Base-by-base conservation (phyloP, 2,888 invertebrate species). In the Athrips mouffetella region DNA sequence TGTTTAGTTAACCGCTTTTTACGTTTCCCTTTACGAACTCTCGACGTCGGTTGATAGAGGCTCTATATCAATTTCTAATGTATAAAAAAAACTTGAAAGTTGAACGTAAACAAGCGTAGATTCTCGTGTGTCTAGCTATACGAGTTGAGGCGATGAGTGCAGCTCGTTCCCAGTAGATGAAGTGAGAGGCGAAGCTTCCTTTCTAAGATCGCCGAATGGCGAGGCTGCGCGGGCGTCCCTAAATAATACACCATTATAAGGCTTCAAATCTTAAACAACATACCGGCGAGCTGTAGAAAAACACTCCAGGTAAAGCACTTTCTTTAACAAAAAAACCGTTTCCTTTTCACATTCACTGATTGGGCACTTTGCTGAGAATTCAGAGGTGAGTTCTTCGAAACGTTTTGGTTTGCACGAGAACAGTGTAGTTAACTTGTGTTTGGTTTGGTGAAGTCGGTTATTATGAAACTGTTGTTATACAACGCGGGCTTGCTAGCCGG, bases 201-300 rank as follows among this genome's bases (percentile, higher is more conserved):
- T 62, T 63, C 62, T 65, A 62, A 53, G 57, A 55, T 35, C 49
- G 39, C 41, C 51, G 30, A 47, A 47, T 47, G 37, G 39, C 37
- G 39, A 46, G 45, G 48, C 47, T 47, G 49, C 29, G 45, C 58
- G 55, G 54, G 65, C 71, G 66, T 73, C 74, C 71, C 68, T 70
- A 69, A 72, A 73, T 71, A 68, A 67, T 73, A 71, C 72, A 70
- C 73, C 73, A 68, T 68, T 70, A 73, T 59, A 63, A 59, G 58
- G 59, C 63, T 55, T 57, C 40, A 57, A 63, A 66, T 59, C 52
- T 61, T 61, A 66, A 69, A 70, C n/a, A 66, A 73, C 80, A 68
- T 80, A 83, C 83, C 82, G 76, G 75, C 71, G 54, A 59, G 58
- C 62, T 59, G 62, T 59, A 71, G 68, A 73, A 75, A 77, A 76